These are phyloP conservation scores for Conchocele bisecta DNA, from an alignment of 2,888 invertebrate species.

Conservation along the genomic window DNA sequence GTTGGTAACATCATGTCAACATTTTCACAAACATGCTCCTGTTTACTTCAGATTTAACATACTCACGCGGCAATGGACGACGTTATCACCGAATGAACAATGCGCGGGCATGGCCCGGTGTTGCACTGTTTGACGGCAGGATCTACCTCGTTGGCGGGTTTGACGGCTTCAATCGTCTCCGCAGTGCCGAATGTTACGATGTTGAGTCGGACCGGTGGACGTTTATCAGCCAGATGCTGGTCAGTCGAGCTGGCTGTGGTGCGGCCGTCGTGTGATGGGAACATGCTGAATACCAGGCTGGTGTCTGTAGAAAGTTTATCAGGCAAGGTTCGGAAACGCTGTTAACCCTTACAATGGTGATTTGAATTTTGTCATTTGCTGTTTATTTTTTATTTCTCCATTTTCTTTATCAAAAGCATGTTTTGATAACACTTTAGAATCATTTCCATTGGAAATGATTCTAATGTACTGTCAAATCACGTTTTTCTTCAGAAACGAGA, in stretches of 20 bases:
- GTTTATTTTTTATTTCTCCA: too few species aligned
- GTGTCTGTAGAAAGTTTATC: too few species aligned
- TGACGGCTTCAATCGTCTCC: slow-evolving; percentile 96
- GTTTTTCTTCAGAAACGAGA: too few species aligned
- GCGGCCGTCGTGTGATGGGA: slow-evolving; percentile 89
- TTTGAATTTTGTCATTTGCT: too few species aligned
- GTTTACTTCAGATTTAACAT: slow-evolving; percentile 75
- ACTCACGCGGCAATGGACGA: slow-evolving; percentile 79
- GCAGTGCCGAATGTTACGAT: slow-evolving; percentile 95
- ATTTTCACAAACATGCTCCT: slow-evolving; percentile 7
- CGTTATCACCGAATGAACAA: slow-evolving; percentile 78
- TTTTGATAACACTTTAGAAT: too few species aligned
- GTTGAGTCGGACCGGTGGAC: slow-evolving; percentile 90
- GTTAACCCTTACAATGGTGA: too few species aligned
- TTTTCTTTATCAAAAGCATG: too few species aligned
- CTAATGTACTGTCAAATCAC: too few species aligned
- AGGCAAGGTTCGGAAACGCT: too few species aligned
- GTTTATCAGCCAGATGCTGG: slow-evolving; percentile 91
- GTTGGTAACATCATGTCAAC: not conserved
- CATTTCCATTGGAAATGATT: too few species aligned
- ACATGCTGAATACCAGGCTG: not conserved
- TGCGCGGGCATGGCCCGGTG: slow-evolving; percentile 80
- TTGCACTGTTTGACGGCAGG: slow-evolving; percentile 76
- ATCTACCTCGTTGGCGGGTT: slow-evolving; percentile 90
- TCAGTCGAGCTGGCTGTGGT: slow-evolving; percentile 95